Conservation (phyloP, 2,797 vertebrate species). For the Halcyon smyrnensis region DNA sequence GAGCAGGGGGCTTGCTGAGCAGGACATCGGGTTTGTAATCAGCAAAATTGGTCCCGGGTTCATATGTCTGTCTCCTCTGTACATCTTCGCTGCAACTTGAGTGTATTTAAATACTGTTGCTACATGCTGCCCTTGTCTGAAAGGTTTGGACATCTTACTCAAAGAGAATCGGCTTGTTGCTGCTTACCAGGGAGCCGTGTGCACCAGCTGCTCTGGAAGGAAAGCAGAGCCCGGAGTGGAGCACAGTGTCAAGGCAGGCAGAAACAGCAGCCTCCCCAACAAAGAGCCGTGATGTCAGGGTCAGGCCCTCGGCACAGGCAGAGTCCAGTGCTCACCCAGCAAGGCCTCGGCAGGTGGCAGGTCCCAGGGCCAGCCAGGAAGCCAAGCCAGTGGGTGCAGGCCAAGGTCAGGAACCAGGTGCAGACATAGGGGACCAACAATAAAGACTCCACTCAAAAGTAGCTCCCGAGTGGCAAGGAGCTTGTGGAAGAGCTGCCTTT, state of each 20-base stretch:
- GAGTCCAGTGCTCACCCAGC: background rate
- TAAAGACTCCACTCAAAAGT: background rate
- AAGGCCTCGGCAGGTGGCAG: background rate
- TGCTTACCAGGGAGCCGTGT: background rate
- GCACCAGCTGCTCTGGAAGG: too few relatives aligned
- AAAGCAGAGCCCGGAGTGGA: background rate
- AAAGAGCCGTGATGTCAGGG: background rate
- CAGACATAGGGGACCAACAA: background rate
- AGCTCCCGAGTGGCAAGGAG: background rate
- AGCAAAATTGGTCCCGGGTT: too few relatives aligned
- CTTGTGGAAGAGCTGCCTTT: background rate
- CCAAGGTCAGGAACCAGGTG: background rate
- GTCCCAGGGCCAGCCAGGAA: background rate
- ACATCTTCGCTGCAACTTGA: background rate
- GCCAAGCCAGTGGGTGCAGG: accelerated
- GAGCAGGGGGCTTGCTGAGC: background rate
- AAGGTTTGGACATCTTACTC: background rate
- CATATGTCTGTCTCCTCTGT: background rate
- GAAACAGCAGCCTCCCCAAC: background rate
- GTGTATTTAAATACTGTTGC: background rate
- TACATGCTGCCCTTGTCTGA: background rate
- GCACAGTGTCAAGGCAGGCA: accelerated
- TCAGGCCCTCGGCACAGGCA: accelerated
- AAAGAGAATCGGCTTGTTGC: background rate
- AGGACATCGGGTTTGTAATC: background rate